Evolutionary conservation across 2,113 vertebrate species (phyloP), one percentile per base, ranked within the genome.

Genomic region (Megaceryle maxima): DNA sequence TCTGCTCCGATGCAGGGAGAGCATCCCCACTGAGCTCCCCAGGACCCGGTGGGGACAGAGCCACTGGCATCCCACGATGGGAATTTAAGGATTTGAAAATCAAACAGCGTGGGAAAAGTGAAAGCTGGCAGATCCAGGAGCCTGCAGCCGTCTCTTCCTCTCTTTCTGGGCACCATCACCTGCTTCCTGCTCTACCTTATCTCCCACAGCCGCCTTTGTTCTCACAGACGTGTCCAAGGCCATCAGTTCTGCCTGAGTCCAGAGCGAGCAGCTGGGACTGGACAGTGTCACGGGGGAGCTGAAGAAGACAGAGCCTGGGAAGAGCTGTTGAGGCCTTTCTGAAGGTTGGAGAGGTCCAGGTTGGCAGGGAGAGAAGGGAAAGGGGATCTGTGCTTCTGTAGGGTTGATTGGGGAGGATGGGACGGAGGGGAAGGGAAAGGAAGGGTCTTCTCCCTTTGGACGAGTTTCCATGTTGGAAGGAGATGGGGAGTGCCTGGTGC

Each of bases 201-300:
- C 51, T 78, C 51, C 29, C 1, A 0, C 4, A 1, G 56, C 31
- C 24, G 18, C 57, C 56, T 55, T 12, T 39, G 51, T 60, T 17
- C 48, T 70, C 0, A 0, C 37, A 24, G 68, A 6, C 0, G 6
- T 29, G 33, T 12, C 24, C 1, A 10, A 13, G 31, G 31, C 8
- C 1, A 3, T 10, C 0, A 4, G 15, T 15, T 68, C 57, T 33
- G 1, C 1, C 57, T 16, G 41, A 33, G 39, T 46, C 28, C 37
- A 3, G 3, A 0, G 64, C 0, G 13, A 67, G 74, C 35, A 35
- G 80, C 31, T 0, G 0, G 43, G 63, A 20, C 59, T 62, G 77
- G 81, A 31, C 28, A 33, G 55, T 0, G 0, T 13, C 4, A 3
- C 0, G 1, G 24, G 31, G 25, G 6, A 57, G 39, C 39, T 68